A percentile compares a stretch with the other conserved stretches of the same genome.
Evolutionary conservation across 2,888 invertebrate genomes (phyloP).

Genomic region (Apodemia duryi): DNA sequence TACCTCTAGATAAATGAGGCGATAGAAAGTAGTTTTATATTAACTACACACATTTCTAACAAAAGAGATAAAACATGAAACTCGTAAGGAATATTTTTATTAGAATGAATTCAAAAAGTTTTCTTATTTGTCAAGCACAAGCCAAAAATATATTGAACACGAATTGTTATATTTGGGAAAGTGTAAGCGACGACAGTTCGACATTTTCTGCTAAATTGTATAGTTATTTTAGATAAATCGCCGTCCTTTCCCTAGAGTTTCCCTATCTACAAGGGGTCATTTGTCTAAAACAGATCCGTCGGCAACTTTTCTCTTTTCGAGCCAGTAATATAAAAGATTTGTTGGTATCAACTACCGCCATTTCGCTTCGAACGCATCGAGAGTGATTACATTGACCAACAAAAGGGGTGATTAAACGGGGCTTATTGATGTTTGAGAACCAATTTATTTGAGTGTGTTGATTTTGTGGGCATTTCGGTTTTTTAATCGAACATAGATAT

Average conservation of each 20-base stretch:
- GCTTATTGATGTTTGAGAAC: constrained; percentile 34
- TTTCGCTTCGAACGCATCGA: constrained; percentile 25
- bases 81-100: constrained; percentile 55
- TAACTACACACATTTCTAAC: not conserved
- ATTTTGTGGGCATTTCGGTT: constrained; percentile 31
- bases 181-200: constrained; percentile 69
- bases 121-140: constrained; percentile 71
- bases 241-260: constrained; percentile 61
- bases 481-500: constrained; percentile 20
- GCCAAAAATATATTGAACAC: constrained; percentile 67
- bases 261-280: constrained; percentile 67
- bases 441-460: constrained; percentile 50
- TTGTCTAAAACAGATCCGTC: constrained; percentile 63
- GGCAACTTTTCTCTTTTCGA: constrained; percentile 54
- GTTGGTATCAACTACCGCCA: constrained; percentile 34
- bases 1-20: not conserved
- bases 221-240: constrained; percentile 76
- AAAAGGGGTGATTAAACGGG: constrained; percentile 32
- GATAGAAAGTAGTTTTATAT: not conserved
- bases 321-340: constrained; percentile 41
- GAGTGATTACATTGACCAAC: constrained; percentile 31
- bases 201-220: constrained; percentile 67
- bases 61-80: constrained; percentile 58
- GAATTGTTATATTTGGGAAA: constrained; percentile 74
- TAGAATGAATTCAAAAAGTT: constrained; percentile 48